phyloP scores from a whole-genome alignment of 2,797 vertebrate genomes.

The Pseudomugil gertrudae region DNA sequence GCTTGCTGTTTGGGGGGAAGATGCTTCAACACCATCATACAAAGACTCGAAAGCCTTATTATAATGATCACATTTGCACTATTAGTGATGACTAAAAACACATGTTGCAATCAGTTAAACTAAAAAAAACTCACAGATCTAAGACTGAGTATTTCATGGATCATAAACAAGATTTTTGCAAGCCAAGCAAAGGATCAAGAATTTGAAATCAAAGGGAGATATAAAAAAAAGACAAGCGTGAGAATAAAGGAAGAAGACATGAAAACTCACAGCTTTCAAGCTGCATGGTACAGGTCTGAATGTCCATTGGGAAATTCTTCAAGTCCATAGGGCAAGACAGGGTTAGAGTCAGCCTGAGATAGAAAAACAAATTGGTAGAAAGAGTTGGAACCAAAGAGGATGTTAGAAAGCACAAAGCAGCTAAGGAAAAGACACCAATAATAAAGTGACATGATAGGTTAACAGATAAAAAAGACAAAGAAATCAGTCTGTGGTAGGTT shows the following conservation, averaged over 20 bases:
- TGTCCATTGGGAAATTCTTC: constrained; percentile 98
- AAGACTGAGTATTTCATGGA: neutral
- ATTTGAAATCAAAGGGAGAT: constrained; percentile 4
- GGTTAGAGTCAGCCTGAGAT: constrained; percentile 89
- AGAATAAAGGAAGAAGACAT: constrained; percentile 52
- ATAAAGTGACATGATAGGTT: constrained; percentile 24
- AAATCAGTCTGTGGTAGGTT: constrained; percentile 20
- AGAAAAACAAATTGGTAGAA: constrained; percentile 64
- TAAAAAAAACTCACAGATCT: neutral
- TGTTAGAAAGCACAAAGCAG: constrained; percentile 37
- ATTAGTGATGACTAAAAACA: neutral
- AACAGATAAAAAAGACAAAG: constrained; percentile 26
- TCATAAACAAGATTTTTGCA: constrained; percentile 9
- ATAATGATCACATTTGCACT: neutral
- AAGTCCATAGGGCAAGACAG: constrained; percentile 96
- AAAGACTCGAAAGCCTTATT: no score
- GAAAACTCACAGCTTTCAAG: constrained; percentile 94
- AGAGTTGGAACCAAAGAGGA: constrained; percentile 45
- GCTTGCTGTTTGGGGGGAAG: neutral
- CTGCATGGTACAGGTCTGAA: constrained; percentile 96
- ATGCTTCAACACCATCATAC: neutral
- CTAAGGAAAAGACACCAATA: constrained; percentile 42
- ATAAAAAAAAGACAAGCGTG: constrained; percentile 25
- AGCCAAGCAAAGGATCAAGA: constrained; percentile 12
- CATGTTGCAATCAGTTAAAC: neutral